Conservation (phyloP, 2,797 vertebrate genomes). For the Orientallactaga sibirica region DNA sequence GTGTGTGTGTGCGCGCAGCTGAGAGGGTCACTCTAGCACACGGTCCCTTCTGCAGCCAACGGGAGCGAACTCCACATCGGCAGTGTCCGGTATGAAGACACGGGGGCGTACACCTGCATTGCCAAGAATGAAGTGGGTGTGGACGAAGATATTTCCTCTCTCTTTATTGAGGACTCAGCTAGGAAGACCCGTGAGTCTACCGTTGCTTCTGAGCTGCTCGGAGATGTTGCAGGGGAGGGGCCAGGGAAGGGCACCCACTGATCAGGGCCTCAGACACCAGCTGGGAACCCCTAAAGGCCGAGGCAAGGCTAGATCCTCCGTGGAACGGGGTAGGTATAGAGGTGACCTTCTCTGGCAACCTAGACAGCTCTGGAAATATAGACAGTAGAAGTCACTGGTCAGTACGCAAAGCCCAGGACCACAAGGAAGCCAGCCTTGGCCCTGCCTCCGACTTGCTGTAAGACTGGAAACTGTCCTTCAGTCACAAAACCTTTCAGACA, state of each 20-base stretch:
- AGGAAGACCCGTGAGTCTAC: slow-evolving; percentile 95
- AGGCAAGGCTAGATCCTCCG: neutral
- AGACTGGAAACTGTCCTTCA: neutral
- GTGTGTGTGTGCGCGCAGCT: neutral
- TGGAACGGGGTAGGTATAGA: neutral
- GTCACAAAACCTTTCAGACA: neutral
- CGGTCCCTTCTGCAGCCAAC: slow-evolving; percentile 86
- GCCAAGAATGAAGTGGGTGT: slow-evolving; percentile 98
- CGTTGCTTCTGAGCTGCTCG: neutral
- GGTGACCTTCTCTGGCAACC: neutral
- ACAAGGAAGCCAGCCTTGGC: neutral
- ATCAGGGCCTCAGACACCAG: neutral
- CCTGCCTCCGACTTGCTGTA: neutral
- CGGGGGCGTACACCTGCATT: slow-evolving; percentile 98
- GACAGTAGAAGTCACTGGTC: neutral
- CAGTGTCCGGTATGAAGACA: slow-evolving; percentile 98
- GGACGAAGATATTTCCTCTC: slow-evolving; percentile 98
- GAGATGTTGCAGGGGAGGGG: too few relatives aligned
- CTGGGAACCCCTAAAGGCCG: neutral
- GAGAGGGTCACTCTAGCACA: neutral
- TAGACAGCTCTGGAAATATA: neutral
- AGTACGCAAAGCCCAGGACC: neutral
- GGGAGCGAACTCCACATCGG: slow-evolving; percentile 95
- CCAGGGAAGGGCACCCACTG: neutral
- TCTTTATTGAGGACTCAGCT: slow-evolving; percentile 97